Conservation (phyloP, 2,888 invertebrate species). For the Phalangium opilio region DNA sequence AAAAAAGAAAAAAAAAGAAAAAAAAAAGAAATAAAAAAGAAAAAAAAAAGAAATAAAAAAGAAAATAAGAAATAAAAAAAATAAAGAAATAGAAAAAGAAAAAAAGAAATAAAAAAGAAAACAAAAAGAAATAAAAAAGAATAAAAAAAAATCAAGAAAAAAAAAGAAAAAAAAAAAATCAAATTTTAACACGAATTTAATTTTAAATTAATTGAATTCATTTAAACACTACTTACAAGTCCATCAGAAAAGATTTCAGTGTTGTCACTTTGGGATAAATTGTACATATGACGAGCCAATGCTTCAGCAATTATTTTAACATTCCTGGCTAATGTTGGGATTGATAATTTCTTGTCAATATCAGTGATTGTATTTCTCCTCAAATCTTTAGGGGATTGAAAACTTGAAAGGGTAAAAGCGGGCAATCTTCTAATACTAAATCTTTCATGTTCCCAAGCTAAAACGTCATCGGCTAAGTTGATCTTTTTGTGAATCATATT, state of each 20-base stretch:
- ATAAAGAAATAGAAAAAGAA: too few relatives aligned
- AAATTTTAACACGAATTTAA: too few relatives aligned
- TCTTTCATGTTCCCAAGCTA: constrained; percentile 95
- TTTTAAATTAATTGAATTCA: too few relatives aligned
- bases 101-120: too few relatives aligned
- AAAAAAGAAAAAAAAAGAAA: too few relatives aligned
- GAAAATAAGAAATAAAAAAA: too few relatives aligned
- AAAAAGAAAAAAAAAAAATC: too few relatives aligned
- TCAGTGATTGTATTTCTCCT: constrained; percentile 33
- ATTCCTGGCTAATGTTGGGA: constrained; percentile 46
- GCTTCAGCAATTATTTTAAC: constrained; percentile 64
- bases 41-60: too few relatives aligned
- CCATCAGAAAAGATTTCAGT: constrained; percentile 52
- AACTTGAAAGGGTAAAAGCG: constrained; percentile 72
- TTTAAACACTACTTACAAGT: constrained; percentile 44
- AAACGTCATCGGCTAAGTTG: constrained; percentile 73
- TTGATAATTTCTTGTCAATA: constrained; percentile 2
- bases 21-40: too few relatives aligned
- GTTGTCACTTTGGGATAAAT: constrained; percentile 23
- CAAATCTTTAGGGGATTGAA: constrained; percentile 35
- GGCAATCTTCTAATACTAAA: constrained; percentile 82
- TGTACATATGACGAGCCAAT: constrained; percentile 47
- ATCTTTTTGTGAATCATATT: constrained; percentile 86
- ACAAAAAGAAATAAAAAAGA: too few relatives aligned
- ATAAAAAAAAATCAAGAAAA: too few relatives aligned